These are phyloP conservation scores for Taurulus bubalis DNA, from an alignment of 2,113 vertebrate species.

Conservation along the genomic window DNA sequence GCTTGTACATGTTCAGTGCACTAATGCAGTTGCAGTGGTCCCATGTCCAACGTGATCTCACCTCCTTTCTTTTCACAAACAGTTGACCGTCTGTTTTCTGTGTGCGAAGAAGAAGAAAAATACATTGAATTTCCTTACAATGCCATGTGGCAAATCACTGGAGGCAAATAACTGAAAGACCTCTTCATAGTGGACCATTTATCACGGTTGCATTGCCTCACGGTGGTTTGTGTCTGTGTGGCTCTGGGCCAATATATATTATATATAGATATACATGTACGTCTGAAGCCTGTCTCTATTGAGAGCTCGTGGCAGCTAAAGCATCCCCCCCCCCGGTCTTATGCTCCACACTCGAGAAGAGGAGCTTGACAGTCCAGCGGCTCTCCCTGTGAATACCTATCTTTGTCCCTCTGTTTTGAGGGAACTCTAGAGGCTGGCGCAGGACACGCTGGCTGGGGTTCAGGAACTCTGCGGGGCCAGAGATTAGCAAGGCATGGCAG, in stretches of 20 bases:
- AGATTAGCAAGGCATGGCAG: constrained; percentile 83
- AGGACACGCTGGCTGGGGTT: constrained; percentile 76
- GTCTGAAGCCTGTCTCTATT: constrained; percentile 32
- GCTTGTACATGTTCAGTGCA: not conserved
- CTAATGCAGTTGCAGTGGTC: not conserved
- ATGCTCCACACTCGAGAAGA: constrained; percentile 66
- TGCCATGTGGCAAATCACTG: not conserved
- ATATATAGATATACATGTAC: constrained; percentile 1
- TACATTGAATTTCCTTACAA: not conserved
- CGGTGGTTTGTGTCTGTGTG: constrained; percentile 20
- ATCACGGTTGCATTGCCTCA: constrained; percentile 23
- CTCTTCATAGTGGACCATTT: constrained; percentile 16
- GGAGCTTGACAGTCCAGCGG: constrained; percentile 68
- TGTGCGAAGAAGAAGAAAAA: not conserved
- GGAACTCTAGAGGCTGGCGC: constrained; percentile 75
- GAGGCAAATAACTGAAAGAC: constrained; percentile 10
- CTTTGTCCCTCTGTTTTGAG: constrained; percentile 73
- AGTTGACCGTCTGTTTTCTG: not conserved
- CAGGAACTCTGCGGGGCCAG: constrained; percentile 80
- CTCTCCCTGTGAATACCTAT: constrained; percentile 78
- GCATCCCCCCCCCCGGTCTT: constrained; percentile 13
- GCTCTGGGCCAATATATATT: constrained; percentile 22
- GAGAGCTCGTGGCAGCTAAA: constrained; percentile 29
- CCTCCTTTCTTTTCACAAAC: not conserved
- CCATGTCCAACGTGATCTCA: not conserved